Evolutionary conservation across 92 coral and sea anemone species (phyloP).

Genomic region (Galaxea fascicularis): DNA sequence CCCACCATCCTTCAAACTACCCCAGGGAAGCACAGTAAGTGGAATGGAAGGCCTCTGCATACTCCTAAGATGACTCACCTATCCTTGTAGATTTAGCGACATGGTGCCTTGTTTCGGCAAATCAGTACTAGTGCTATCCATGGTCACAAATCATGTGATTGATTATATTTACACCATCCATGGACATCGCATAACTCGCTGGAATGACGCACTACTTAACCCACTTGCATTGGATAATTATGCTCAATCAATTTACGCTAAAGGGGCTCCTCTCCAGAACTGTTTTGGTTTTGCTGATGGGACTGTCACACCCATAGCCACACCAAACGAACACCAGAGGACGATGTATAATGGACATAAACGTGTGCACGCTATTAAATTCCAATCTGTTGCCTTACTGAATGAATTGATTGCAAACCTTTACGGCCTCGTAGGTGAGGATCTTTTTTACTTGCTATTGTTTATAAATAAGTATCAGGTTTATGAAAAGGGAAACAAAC

Average conservation of each 20-base stretch:
- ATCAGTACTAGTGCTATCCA: slow-evolving; percentile 34
- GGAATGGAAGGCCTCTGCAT: slow-evolving; percentile 49
- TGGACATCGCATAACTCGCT: slow-evolving; percentile 41
- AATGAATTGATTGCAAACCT: slow-evolving; percentile 25
- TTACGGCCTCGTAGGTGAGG: slow-evolving; percentile 30
- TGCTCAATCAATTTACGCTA: slow-evolving; percentile 24
- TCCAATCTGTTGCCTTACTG: slow-evolving; percentile 31
- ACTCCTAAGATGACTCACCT: slow-evolving; percentile 14
- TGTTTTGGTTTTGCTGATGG: slow-evolving; percentile 49
- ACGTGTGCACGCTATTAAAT: slow-evolving; percentile 21
- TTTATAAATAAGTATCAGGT: no score
- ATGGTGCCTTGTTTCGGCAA: slow-evolving; percentile 42
- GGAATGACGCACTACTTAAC: slow-evolving; percentile 39
- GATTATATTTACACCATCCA: slow-evolving; percentile 38
- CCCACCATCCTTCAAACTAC: slow-evolving; percentile 28
- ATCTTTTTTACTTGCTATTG: no score
- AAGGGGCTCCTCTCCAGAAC: slow-evolving; percentile 43
- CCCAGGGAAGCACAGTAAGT: slow-evolving; percentile 35
- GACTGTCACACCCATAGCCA: slow-evolving; percentile 30
- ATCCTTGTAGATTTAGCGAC: slow-evolving; percentile 50
- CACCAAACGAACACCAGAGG: slow-evolving; percentile 28
- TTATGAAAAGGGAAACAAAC: no score
- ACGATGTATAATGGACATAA: slow-evolving; percentile 35
- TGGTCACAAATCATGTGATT: slow-evolving; percentile 27
- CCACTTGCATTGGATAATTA: slow-evolving; percentile 31